phyloP scores from a whole-genome alignment of 1,140 invertebrate genomes.

The Philotrypesis tridentata region DNA sequence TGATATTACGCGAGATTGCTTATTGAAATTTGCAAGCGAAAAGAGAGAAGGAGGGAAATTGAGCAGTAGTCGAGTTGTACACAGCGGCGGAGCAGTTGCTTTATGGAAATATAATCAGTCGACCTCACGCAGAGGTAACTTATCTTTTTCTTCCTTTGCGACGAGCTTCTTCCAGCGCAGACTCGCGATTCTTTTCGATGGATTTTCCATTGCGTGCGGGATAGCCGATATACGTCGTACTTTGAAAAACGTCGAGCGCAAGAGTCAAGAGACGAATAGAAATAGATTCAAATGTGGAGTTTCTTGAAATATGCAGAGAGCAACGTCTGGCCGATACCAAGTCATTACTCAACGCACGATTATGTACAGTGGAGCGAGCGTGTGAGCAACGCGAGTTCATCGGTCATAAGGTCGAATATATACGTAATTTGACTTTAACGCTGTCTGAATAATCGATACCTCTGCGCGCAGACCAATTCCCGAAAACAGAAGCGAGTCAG shows the following conservation, averaged over 20 bases:
- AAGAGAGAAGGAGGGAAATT: conserved; percentile 27
- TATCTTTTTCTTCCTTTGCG: neutral
- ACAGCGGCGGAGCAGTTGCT: neutral
- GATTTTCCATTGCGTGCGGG: neutral
- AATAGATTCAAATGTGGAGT: no score
- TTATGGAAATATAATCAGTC: conserved; percentile 42
- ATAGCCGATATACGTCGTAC: neutral
- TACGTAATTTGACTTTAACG: conserved; percentile 65
- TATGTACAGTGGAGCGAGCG: neutral
- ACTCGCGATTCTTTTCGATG: neutral
- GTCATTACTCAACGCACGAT: no score
- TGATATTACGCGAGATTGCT: conserved; percentile 55
- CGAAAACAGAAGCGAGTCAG: conserved; percentile 65
- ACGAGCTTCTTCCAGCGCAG: neutral
- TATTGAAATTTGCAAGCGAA: conserved; percentile 52
- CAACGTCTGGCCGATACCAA: neutral
- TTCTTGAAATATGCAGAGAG: neutral
- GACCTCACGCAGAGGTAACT: neutral
- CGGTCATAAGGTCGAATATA: conserved; percentile 58
- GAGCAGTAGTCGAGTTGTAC: neutral
- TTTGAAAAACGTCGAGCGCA: neutral
- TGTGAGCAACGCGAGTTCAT: conserved; percentile 43
- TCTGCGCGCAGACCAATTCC: conserved; percentile 49
- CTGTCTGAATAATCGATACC: conserved; percentile 68
- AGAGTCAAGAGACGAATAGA: no score